Evolutionary conservation across 2,888 invertebrate species (phyloP), one percentile per base, ranked within the genome.

Genomic region (Papilio protenor): DNA sequence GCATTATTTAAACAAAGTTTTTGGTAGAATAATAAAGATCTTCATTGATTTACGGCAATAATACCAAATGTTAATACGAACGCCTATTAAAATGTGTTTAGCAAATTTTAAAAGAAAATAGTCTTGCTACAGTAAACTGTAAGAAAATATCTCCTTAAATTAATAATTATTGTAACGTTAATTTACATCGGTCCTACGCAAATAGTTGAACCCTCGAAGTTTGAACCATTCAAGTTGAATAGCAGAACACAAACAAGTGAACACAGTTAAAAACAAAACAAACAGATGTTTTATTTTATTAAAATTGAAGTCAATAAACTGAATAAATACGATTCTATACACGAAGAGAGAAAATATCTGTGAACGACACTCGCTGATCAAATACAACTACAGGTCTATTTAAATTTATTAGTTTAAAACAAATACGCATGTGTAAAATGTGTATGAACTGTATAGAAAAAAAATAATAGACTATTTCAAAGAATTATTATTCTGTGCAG

Each of bases 1-100:
- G 8, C 8, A 40, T 40, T 40, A 40, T 40, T 40, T 40, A 40
- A 40, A 40, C 40, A 40, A 49, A 49, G 2, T 2, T 49, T 49
- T 49, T 49, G 6, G 49, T 49, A 14, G 16, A 49, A 49, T 49
- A 49, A 49, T 49, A 49, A 49, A 14, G 49, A 49, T 49, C 16
- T 14, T 4, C 16, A 49, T 16, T 49, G 16, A 49, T 49, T 33
- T 5, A 40, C 0, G 40, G 8, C 8, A 8, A 40, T 8, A 40
- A 8, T 40, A 40, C 40, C 40, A 8, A 8, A 8, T 8, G 8
- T 10, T 55, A 55, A 16, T 47, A 47, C n/a, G 45, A 49, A 49
- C 70, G 70, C 70, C 70, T 70, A n/a, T 21, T 21, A 23, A 49
- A 70, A 70, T 70, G 12, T 70, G 49, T 70, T 47, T 47, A 70